Evolutionary conservation across 2,888 invertebrate species (phyloP), one percentile per base, ranked within the genome.

Genomic region (Sphecodes monilicornis): DNA sequence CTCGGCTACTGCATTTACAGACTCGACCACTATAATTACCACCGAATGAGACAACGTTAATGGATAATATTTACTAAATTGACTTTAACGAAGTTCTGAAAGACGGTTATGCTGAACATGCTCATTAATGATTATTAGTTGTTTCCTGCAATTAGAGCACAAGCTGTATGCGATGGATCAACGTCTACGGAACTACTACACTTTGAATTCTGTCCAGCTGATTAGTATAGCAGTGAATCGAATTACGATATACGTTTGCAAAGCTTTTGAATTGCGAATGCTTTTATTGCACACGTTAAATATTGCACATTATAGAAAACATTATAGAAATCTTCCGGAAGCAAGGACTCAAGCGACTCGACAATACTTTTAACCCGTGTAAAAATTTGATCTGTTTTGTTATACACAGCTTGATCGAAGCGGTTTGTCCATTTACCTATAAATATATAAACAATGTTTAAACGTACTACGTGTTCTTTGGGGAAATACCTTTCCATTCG

Each of bases 61-160:
- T 41, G 43, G 18, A 64, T 43, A 72, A 83, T 39, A 64, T 60
- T 46, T 13, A 54, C 73, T 83, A 64, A 76, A 78, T 78, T 80
- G 83, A 78, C 36, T 80, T 80, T 50, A 82, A 86, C 86, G 46
- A 74, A 80, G 66, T 77, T 79, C 64, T 75, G 64, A 78, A 74
- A 75, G 64, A 80, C 64, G 74, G 66, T 75, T 60, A 75, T 74
- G 66, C 74, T 80, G 26, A 73, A 79, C 79, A 79, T 84, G 77
- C 86, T 84, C 69, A 82, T 88, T 82, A 90, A 85, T 84, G 84
- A 90, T 91, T 82, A 92, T 92, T 91, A 90, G 90, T 86, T 84
- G 90, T 90, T 90, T 93, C 90, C 89, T 90, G 87, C 85, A 71
- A 90, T 89, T 86, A 76, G 75, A 72, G 69, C 79, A 80, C 76